Conservation (phyloP, 2,113 vertebrate species). For the Gadus macrocephalus region DNA sequence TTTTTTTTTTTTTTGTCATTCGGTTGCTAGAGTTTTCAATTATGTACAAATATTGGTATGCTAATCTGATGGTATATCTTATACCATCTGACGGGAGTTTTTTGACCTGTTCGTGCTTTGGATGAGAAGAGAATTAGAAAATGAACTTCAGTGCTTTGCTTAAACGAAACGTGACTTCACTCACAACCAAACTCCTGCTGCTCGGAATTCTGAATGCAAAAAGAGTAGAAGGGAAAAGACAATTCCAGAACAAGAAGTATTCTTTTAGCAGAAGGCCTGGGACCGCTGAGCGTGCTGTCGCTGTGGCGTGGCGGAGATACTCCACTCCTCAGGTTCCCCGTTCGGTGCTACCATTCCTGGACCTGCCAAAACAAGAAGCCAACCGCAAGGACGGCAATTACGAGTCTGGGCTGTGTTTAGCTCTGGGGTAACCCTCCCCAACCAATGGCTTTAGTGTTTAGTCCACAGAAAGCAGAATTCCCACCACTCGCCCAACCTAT, state of each 20-base stretch:
- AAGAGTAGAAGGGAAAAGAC: too few species aligned
- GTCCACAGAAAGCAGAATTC: slow-evolving; percentile 52
- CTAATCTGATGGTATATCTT: slow-evolving; percentile 36
- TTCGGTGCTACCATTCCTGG: slow-evolving; percentile 32
- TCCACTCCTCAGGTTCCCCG: slow-evolving; percentile 42
- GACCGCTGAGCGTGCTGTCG: neutral
- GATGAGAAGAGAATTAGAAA: slow-evolving; percentile 30
- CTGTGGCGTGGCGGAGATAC: slow-evolving; percentile 15
- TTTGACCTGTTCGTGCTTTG: slow-evolving; percentile 30
- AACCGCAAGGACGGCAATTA: slow-evolving; percentile 63
- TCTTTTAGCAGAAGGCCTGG: too few species aligned
- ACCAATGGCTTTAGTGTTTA: slow-evolving; percentile 56
- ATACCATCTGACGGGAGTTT: too few species aligned
- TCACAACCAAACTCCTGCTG: slow-evolving; percentile 2
- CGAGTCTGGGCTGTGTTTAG: slow-evolving; percentile 45
- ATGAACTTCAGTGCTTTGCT: slow-evolving; percentile 39
- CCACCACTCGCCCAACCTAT: slow-evolving; percentile 51
- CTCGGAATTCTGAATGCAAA: neutral
- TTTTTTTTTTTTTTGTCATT: slow-evolving; percentile 6
- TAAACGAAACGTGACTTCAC: too few species aligned
- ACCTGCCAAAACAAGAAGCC: slow-evolving; percentile 41
- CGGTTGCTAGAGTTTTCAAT: too few species aligned
- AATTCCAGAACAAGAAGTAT: neutral
- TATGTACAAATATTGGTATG: neutral
- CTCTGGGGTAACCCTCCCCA: slow-evolving; percentile 50